Base-by-base conservation (phyloP, 2,797 vertebrate species). In the Phataginus tricuspis region DNA sequence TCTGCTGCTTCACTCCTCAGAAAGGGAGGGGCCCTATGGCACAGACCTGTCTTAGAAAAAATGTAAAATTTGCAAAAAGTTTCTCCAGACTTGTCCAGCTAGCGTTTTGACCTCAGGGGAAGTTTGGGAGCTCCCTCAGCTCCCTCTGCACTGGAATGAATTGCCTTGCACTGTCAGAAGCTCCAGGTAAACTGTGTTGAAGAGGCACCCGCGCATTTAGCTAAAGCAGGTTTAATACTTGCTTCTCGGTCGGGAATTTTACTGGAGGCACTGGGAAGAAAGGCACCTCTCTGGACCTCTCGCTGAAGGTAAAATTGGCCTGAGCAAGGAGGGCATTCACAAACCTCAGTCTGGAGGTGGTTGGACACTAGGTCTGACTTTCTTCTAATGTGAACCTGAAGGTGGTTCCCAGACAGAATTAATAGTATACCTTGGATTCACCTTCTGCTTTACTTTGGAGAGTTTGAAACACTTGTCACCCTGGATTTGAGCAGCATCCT, bases 1-100 rank as follows among this genome's bases (percentile, higher is more conserved):
- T 86, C 71, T 80, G 55, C 71, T 78, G n/a, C 86, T 82, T 96
- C 83, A 53, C 92, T 93, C 64, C 31, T 84, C 0, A 7, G 91
- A 75, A 72, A 86, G 71, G 82, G 90, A 77, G 19, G 29, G 80
- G 57, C 94, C 19, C 11, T 87, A 59, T 34, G 1, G 66, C 72
- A 72, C 0, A 5, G 89, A 61, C 11, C 5, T 31, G 23, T 16
- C 61, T 78, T 63, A 29, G 64, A 51, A 78, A 77, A 59, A 63
- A 95, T 64, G 16, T 14, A 37, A 63, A 86, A 77, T 59, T 74
- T 82, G 23, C 31, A 11, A 0, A 9, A 80, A 66, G 5, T 82
- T 85, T 87, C 69, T 71, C 34, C 39, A 42, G 34, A 55, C n/a
- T 39, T 59, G 27, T 72, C 51, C 63, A 75, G 34, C 34, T 55